Evolutionary conservation across 2,888 invertebrate species (phyloP).

Genomic region (Drosophila yooni): DNA sequence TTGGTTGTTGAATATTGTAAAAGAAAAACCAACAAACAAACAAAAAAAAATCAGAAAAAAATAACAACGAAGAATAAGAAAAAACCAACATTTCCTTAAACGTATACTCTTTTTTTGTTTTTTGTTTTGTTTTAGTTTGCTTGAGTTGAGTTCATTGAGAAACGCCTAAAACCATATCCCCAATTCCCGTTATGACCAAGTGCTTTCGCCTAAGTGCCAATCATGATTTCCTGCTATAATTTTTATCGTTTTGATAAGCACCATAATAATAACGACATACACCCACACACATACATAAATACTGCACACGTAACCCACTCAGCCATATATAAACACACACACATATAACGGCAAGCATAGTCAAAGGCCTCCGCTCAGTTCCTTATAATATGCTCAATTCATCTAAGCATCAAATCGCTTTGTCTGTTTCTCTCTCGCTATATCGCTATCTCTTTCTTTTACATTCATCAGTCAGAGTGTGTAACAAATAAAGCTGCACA

Average conservation of each 20-base stretch:
- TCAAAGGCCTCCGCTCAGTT: conserved; percentile 31
- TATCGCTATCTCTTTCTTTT: conserved; percentile 3
- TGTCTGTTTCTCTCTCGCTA: conserved; percentile 22
- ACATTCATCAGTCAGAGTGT: conserved; percentile 16
- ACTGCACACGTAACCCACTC: conserved; percentile 18
- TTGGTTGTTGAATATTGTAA: conserved; percentile 79
- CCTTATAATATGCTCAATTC: conserved; percentile 29
- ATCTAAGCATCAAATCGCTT: conserved; percentile 21
- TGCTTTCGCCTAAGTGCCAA: conserved; percentile 31
- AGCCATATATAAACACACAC: conserved; percentile 6
- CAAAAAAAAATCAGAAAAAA: not conserved
- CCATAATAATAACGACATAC: conserved; percentile 19
- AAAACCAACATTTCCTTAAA: conserved; percentile 67
- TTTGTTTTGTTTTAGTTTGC: conserved; percentile 21
- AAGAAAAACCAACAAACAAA: conserved; percentile 28
- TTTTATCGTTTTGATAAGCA: conserved; percentile 43
- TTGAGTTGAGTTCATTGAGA: conserved; percentile 45
- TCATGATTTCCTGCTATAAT: conserved; percentile 51
- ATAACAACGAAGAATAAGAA: conserved; percentile 47
- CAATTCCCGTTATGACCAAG: conserved; percentile 31
- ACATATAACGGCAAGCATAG: conserved; percentile 5
- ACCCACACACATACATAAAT: conserved; percentile 11
- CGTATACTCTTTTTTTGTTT: conserved; percentile 19
- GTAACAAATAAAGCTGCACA: conserved; percentile 48
- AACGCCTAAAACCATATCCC: conserved; percentile 18